These are phyloP conservation scores for Pasiphila rectangulata DNA, from an alignment of 2,888 invertebrate genomes.

Conservation along the genomic window DNA sequence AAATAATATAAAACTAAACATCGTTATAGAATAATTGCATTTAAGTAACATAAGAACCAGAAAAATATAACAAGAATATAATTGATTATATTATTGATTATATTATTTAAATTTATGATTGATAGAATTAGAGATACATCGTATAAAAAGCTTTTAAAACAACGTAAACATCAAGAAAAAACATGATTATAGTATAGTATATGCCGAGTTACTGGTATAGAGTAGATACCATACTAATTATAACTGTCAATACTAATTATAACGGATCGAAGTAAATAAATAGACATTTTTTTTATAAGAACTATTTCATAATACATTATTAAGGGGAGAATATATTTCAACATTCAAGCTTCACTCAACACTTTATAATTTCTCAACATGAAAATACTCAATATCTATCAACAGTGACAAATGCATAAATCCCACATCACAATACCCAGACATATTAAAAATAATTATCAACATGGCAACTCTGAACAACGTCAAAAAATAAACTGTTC, in stretches of 20 bases:
- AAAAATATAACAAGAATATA: slow-evolving; percentile 28
- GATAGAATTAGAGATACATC: slow-evolving; percentile 28
- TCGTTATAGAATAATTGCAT: slow-evolving; percentile 37
- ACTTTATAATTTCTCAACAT: slow-evolving; percentile 36
- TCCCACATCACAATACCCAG: slow-evolving; percentile 45
- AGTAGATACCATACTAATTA: slow-evolving; percentile 1
- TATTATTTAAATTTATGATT: no score
- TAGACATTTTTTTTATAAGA: background rate
- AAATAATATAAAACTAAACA: slow-evolving; percentile 26
- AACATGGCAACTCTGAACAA: slow-evolving; percentile 64
- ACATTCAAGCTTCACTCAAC: background rate
- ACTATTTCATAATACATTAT: background rate
- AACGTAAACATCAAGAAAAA: slow-evolving; percentile 39
- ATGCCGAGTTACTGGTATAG: slow-evolving; percentile 13
- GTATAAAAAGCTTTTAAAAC: slow-evolving; percentile 43
- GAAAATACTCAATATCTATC: slow-evolving; percentile 55
- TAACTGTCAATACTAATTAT: no score
- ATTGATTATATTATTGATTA: no score
- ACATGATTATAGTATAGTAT: slow-evolving; percentile 37
- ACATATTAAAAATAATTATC: slow-evolving; percentile 40
- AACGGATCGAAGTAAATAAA: background rate
- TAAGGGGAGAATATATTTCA: slow-evolving; percentile 4
- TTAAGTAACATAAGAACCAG: slow-evolving; percentile 20
- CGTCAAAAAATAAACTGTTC: slow-evolving; percentile 44
- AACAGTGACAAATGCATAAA: slow-evolving; percentile 67